Base-by-base conservation (phyloP, 2,113 vertebrate genomes). In the Myiozetetes cayanensis region DNA sequence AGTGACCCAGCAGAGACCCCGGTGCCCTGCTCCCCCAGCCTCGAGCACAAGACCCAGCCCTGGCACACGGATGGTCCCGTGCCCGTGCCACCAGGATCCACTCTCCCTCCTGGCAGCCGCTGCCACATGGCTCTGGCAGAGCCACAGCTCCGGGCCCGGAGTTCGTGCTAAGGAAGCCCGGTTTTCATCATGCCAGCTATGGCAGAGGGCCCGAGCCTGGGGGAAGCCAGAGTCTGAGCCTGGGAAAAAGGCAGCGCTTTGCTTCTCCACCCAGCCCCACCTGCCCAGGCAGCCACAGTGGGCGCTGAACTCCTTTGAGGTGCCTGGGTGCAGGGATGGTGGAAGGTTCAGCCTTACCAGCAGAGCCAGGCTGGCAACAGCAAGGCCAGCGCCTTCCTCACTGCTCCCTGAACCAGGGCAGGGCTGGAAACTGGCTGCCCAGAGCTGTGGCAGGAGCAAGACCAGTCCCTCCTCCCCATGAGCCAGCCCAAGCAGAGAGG, bases 41-140 rank as follows among this genome's bases (percentile, higher is more conserved):
- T 75, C 1, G 8, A 78, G 39, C 84, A 80, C 6, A 4, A 90
- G 43, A 37, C 41, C 52, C 47, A 49, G 74, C 33, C 52, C 47
- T 4, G 4, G 56, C 46, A 43, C 68, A 39, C 0, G 0, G 59
- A 55, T 0, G 0, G 85, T 28, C 20, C 43, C 24, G 0, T 9
- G 59, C 49, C 58, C 0, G 1, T 44, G 25, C 24, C 6, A 2
- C 73, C 2, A 1, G 20, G 27, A 67, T 5, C 62, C 1, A 1
- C 12, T 6, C 39, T 52, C 20, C 56, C 24, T 55, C 73, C 44
- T 46, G 2, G 2, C 53, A 28, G n/a, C 1, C 5, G 37, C 49
- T 59, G 24, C n/a, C 28, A 43, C 35, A 18, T 2, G 1, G 66
- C 43, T 94, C 50, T 85, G 0, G 0, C 79, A 52, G 85, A 84